Evolutionary conservation across 2,113 vertebrate species (phyloP), one percentile per base, ranked within the genome.

Genomic region (Calidris pygmaea): DNA sequence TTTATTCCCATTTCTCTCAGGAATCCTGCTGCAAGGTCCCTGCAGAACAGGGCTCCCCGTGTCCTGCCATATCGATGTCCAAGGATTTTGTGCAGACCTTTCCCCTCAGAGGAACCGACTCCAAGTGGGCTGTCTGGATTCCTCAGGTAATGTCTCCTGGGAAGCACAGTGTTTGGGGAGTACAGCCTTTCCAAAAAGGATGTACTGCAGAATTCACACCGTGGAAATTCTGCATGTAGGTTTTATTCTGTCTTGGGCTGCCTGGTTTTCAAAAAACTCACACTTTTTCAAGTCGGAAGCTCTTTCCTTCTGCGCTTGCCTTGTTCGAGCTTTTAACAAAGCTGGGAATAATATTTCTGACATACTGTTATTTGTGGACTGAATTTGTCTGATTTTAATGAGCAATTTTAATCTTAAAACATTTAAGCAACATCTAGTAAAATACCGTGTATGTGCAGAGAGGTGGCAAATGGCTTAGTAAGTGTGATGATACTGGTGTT

Each of bases 61-160:
- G 34, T 77, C n/a, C 50, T 58, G 35, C 19, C 3, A 0, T 56
- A 45, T 45, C 29, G 6, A 1, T 8, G 0, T 16, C 39, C 4
- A 5, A 66, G 52, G 24, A 26, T 67, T 58, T 84, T 1, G 0
- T 41, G 35, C 41, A 50, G 39, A 77, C 22, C 23, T 78, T 71
- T 82, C 8, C 19, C 34, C 12, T 53, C 0, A 1, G 41, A 86
- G 52, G 80, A 71, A 4, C 59, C 74, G 76, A 35, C 17, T 41
- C 10, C 30, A 23, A 34, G 34, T 63, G 39, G 24, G 37, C 32
- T 71, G 18, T 66, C 52, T 3, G 10, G 22, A 67, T 87, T 59
- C 32, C 71, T 3, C 29, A 84, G 80, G 85, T 95, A 70, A 26
- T 5, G 7, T 50, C 2, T 74, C 58, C 34, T 48, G 63, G 84